Evolutionary conservation across 2,113 vertebrate species (phyloP).

Genomic region (Opisthocomus hoazin): DNA sequence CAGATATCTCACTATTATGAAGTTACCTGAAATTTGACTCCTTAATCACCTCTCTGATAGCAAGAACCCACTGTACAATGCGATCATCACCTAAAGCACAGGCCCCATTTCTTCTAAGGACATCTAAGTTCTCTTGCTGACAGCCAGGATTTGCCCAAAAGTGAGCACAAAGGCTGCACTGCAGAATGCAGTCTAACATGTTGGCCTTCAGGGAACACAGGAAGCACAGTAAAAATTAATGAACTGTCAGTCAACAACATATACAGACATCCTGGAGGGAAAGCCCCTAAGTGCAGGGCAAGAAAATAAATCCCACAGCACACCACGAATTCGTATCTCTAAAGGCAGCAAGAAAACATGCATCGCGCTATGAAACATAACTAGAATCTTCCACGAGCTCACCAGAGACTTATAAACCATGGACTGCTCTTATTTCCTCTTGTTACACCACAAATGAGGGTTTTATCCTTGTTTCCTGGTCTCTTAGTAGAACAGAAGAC

Average conservation of each 20-base stretch:
- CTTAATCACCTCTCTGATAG: not conserved
- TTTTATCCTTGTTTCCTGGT: not conserved
- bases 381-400: not conserved
- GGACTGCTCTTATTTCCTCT: not conserved
- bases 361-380: not conserved
- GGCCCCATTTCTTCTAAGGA: not conserved
- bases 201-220: not conserved
- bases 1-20: not conserved
- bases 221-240: constrained; percentile 20
- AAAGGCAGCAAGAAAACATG: not conserved
- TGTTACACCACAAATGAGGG: not conserved
- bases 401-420: not conserved
- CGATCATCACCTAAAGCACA: not conserved
- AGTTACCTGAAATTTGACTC: not conserved
- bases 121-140: not conserved
- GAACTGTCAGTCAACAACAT: not conserved
- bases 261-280: not conserved
- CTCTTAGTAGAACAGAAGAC: not conserved
- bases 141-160: not conserved
- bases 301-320: not conserved
- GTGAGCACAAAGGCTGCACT: not conserved
- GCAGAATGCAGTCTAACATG: not conserved
- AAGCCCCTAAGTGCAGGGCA: not conserved
- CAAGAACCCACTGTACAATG: not conserved
- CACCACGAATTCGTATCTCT: not conserved